Evolutionary conservation across 1,140 invertebrate species (phyloP).

Genomic region (Drosophila triauraria): DNA sequence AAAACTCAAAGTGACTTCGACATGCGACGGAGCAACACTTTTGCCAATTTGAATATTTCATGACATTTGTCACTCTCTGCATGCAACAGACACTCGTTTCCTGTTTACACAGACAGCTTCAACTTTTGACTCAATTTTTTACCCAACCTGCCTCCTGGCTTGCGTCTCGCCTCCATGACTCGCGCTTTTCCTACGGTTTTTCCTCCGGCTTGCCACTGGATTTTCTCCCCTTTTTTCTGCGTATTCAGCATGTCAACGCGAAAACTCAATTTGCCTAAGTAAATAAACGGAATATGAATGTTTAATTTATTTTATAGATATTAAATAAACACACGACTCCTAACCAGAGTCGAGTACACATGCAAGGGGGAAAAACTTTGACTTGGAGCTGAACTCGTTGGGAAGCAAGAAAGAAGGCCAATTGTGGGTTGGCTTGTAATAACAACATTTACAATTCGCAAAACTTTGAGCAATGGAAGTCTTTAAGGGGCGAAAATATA

Average conservation of each 20-base stretch:
- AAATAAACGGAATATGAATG: slow-evolving; percentile 83
- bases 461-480: slow-evolving; percentile 33
- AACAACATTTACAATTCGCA: slow-evolving; percentile 64
- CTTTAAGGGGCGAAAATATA: slow-evolving; percentile 14
- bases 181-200: slow-evolving; percentile 42
- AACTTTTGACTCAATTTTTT: slow-evolving; percentile 26
- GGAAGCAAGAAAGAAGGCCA: slow-evolving; percentile 35
- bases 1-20: slow-evolving; percentile 39
- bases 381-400: slow-evolving; percentile 42
- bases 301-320: slow-evolving; percentile 83
- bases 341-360: slow-evolving; percentile 30
- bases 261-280: slow-evolving; percentile 83
- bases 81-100: slow-evolving; percentile 79
- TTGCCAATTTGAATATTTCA: slow-evolving; percentile 79
- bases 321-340: slow-evolving; percentile 75
- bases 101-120: slow-evolving; percentile 59
- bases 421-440: slow-evolving; percentile 52
- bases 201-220: slow-evolving; percentile 12
- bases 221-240: slow-evolving; percentile 49
- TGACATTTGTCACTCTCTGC: slow-evolving; percentile 76
- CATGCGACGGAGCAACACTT: slow-evolving; percentile 39
- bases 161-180: slow-evolving; percentile 30
- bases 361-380: slow-evolving; percentile 46
- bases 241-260: slow-evolving; percentile 75
- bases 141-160: neutral